Conservation (phyloP, 1,140 invertebrate species). For the Ylistrum balloti region DNA sequence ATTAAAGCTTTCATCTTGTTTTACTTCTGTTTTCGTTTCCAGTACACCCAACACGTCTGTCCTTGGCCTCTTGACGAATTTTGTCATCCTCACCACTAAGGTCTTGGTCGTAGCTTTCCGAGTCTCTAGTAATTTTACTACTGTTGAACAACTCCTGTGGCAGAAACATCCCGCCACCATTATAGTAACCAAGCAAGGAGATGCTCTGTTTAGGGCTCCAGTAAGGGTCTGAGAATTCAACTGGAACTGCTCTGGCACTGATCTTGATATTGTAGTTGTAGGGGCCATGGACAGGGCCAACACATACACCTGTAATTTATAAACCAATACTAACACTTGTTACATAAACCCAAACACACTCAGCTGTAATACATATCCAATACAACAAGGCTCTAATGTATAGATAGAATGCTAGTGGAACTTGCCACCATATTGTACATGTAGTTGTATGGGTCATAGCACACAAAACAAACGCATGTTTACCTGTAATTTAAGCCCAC, state of each 20-base stretch:
- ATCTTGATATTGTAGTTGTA: constrained; percentile 70
- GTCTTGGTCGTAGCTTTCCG: not conserved
- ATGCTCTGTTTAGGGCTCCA: not conserved
- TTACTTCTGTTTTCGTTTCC: not conserved
- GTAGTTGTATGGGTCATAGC: no score
- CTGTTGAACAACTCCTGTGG: constrained; percentile 26
- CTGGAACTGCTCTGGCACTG: constrained; percentile 67
- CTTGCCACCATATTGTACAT: not conserved
- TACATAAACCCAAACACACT: not conserved
- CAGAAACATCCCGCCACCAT: constrained; percentile 73
- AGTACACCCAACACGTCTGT: constrained; percentile 41
- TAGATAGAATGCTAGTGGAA: not conserved
- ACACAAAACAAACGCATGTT: no score
- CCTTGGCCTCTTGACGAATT: not conserved
- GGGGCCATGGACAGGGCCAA: constrained; percentile 71
- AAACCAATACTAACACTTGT: not conserved
- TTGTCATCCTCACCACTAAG: not conserved
- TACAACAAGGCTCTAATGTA: constrained; percentile 1
- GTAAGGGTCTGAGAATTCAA: constrained; percentile 42
- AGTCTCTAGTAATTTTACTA: not conserved
- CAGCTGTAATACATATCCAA: no score
- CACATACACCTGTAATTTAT: constrained; percentile 66
- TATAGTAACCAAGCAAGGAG: constrained; percentile 59
- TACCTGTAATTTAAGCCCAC: no score
- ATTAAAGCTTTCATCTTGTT: not conserved